Evolutionary conservation across 2,113 vertebrate species (phyloP).

Genomic region (Strix uralensis): DNA sequence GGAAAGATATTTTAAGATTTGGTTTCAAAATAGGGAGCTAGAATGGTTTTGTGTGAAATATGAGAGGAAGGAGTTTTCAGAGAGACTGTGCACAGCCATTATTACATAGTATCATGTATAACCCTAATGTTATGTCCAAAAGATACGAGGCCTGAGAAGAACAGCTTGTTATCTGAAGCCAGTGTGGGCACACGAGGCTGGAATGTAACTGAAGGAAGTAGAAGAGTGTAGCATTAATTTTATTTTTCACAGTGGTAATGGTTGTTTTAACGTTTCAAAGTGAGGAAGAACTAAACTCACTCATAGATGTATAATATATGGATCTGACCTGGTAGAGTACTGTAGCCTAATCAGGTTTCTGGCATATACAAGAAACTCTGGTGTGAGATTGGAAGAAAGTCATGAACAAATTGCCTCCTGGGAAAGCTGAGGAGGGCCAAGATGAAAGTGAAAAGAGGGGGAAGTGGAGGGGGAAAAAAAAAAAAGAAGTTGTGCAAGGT

Average conservation of each 20-base stretch:
- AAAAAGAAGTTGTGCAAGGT: conserved; percentile 2
- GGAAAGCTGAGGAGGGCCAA: neutral
- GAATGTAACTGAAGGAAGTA: neutral
- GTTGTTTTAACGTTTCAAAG: neutral
- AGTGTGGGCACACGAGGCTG: neutral
- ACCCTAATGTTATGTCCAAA: neutral
- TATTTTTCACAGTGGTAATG: neutral
- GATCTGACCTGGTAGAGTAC: neutral
- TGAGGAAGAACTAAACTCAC: neutral
- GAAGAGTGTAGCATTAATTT: neutral
- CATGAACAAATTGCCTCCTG: neutral
- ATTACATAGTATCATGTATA: neutral
- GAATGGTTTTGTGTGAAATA: neutral
- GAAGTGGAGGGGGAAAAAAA: neutral
- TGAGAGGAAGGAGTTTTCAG: neutral
- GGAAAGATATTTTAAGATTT: neutral
- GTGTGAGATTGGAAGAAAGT: conserved; percentile 11
- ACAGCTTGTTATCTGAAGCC: neutral
- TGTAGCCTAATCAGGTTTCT: neutral
- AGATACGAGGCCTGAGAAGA: neutral
- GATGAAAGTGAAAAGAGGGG: conserved; percentile 20
- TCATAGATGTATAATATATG: neutral
- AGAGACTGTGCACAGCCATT: neutral
- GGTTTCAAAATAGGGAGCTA: neutral
- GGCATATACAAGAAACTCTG: neutral